Evolutionary conservation across 1,140 invertebrate genomes (phyloP), one percentile per base, ranked within the genome.

Genomic region (Rhyacophila brunnea): DNA sequence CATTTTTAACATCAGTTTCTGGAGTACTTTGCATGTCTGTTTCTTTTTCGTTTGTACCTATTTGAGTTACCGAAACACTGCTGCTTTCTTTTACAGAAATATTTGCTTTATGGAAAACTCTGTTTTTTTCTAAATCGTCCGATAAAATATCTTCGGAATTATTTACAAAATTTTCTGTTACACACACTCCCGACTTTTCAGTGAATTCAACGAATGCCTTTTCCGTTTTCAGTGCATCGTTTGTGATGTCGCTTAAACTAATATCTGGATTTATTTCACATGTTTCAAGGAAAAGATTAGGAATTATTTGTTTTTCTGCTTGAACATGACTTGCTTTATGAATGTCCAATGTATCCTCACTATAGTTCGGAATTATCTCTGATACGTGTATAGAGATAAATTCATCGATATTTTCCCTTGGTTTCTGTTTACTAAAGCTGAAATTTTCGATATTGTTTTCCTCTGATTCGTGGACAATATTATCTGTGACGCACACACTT

Each of bases 31-130:
- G 14, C 5, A 52, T 34, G 20, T 36, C 7, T 10, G 51, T 70
- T 68, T 81, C 74, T 61, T 74, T 74, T 47, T 83, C 81, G 40
- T 81, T 68, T 1, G 69, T 43, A 18, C 74, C 60, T 3, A 82
- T 70, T 67, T 83, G 69, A 36, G 72, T 76, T 14, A 83, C 69
- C 1, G 68, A 74, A 5, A 84, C 40, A 56, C 77, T 71, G 62
- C 77, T 75, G 32, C 70, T 71, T 56, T 79, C 73, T 28, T 72
- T 70, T 46, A 83, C 71, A 15, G 61, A 64, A 9, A 79, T 51
- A n/a, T 69, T 70, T 2, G 73, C 80, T 51, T 64, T 72, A 32
- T 70, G 69, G 7, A 64, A 57, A 28, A 69, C 64, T 2, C 68
- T 62, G 44, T 70, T 66, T 55, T 71, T 67, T 6, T 34, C 18